phyloP scores from a whole-genome alignment of 2,797 vertebrate genomes.

The Spondyliosoma cantharus region DNA sequence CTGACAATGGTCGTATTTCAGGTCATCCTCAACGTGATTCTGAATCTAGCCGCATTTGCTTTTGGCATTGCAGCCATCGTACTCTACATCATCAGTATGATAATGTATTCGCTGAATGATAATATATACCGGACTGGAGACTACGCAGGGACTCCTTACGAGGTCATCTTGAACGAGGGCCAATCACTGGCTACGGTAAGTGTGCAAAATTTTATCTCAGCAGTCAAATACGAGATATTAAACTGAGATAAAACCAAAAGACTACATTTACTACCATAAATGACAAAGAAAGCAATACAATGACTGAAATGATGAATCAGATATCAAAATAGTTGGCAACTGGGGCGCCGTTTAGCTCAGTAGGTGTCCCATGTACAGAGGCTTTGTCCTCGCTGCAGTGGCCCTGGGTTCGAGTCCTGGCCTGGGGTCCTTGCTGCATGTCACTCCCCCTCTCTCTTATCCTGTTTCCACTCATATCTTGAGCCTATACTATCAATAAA shows the following conservation, averaged over 20 bases:
- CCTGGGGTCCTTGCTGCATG: no score
- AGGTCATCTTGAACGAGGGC: not conserved
- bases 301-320: no score
- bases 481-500: no score
- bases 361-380: no score
- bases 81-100: conserved; percentile 53
- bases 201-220: not conserved
- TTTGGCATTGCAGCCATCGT: conserved; percentile 71
- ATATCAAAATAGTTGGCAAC: no score
- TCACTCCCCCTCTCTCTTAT: no score
- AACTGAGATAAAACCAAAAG: not conserved
- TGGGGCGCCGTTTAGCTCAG: no score
- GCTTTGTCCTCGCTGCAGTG: no score
- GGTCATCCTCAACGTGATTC: conserved; percentile 65
- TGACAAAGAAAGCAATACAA: no score
- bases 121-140: rapidly evolving
- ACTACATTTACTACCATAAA: not conserved
- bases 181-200: not conserved
- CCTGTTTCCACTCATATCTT: no score
- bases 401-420: no score
- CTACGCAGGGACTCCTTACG: no score
- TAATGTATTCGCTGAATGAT: rapidly evolving
- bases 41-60: conserved; percentile 66
- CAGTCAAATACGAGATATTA: not conserved
- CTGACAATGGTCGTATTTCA: conserved; percentile 36